Conservation (phyloP, 2,113 vertebrate genomes). For the Cinclus mexicanus region DNA sequence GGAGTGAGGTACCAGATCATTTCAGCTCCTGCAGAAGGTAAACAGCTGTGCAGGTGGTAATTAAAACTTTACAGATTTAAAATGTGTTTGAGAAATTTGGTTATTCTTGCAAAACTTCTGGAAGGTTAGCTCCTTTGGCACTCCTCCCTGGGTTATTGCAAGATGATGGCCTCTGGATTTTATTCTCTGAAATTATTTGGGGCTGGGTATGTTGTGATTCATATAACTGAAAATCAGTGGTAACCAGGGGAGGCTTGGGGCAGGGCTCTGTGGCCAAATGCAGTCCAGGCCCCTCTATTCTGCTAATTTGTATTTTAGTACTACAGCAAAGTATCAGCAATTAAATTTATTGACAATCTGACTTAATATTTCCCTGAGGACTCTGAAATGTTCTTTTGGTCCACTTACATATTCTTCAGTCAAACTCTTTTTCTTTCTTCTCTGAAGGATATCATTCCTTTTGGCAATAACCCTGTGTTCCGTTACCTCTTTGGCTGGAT, state of each 20-base stretch:
- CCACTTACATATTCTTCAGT: not conserved
- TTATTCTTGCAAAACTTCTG: not conserved
- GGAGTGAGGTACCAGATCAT: not conserved
- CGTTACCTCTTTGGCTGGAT: conserved; percentile 96
- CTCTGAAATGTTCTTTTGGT: not conserved
- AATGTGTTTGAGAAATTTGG: not conserved
- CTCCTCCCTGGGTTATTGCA: not conserved
- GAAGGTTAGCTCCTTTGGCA: not conserved
- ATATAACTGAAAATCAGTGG: not conserved
- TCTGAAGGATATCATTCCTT: conserved; percentile 95
- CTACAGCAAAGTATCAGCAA: not conserved
- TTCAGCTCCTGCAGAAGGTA: not conserved
- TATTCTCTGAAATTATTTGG: not conserved
- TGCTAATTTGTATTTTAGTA: not conserved
- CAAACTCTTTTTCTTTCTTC: not conserved
- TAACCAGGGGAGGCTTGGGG: not conserved
- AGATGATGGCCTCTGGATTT: not conserved
- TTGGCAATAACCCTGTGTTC: conserved; percentile 92
- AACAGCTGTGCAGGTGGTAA: not conserved
- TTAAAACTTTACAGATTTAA: not conserved
- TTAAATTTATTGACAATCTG: not conserved
- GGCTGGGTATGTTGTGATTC: not conserved
- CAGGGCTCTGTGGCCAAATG: not conserved
- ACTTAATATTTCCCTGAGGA: not conserved
- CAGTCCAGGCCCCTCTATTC: not conserved